These are phyloP conservation scores for Astyanax mexicanus DNA, from an alignment of 2,797 vertebrate genomes.

Conservation along the genomic window DNA sequence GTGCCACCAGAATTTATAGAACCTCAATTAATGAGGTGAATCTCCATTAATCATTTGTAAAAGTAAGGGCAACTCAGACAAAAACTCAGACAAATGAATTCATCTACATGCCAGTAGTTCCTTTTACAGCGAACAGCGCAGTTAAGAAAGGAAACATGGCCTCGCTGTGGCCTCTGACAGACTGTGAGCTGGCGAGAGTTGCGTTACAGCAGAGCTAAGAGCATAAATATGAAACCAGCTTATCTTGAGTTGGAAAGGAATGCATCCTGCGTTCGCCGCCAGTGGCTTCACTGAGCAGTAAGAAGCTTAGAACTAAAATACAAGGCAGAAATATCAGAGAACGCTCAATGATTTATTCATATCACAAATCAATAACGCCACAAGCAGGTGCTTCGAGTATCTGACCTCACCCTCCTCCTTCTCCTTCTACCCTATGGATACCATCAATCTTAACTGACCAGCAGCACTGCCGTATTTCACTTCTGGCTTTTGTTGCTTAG, in stretches of 20 bases:
- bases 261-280: constrained; percentile 31
- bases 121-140: background rate
- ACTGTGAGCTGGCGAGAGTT: background rate
- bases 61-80: too few species aligned
- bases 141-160: background rate
- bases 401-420: background rate
- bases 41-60: too few species aligned
- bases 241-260: constrained; percentile 40
- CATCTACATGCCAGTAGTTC: background rate
- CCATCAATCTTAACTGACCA: constrained; percentile 37
- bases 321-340: constrained; percentile 47
- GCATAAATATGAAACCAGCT: constrained; percentile 37
- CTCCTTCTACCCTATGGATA: constrained; percentile 12
- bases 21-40: too few species aligned
- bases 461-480: background rate
- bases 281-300: constrained; percentile 17
- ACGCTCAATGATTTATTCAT: constrained; percentile 43
- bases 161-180: background rate
- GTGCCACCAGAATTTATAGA: too few species aligned
- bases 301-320: constrained; percentile 33
- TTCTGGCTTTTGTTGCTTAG: background rate
- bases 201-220: constrained; percentile 15
- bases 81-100: too few species aligned
- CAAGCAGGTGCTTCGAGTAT: constrained; percentile 31
- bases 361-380: constrained; percentile 40